Conservation (phyloP, 1,140 invertebrate species). For the Sycophaga agraensis region DNA sequence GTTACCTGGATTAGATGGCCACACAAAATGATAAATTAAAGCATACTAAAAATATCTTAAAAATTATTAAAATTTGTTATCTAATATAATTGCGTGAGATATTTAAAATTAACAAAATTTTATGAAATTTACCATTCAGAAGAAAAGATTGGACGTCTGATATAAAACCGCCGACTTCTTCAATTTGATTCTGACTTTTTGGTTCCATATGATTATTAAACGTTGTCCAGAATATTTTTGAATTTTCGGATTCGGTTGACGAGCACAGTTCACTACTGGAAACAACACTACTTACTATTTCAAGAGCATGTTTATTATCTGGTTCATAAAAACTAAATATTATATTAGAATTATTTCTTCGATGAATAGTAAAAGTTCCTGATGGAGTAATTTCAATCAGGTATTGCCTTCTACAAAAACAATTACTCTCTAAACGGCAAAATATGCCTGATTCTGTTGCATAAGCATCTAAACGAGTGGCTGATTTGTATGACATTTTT, state of each 20-base stretch:
- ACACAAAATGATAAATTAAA: too few relatives aligned
- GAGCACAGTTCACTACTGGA: slow-evolving; percentile 34
- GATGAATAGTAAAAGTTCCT: background rate
- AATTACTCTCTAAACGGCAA: slow-evolving; percentile 39
- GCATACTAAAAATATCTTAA: too few relatives aligned
- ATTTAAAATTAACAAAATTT: background rate
- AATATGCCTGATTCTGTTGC: slow-evolving; percentile 28
- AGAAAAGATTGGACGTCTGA: slow-evolving; percentile 35
- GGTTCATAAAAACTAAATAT: slow-evolving; percentile 34
- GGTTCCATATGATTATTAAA: background rate
- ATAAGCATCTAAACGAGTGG: slow-evolving; percentile 34
- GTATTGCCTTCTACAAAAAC: slow-evolving; percentile 39
- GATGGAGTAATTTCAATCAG: slow-evolving; percentile 13
- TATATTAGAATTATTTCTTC: background rate
- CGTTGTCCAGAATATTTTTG: slow-evolving; percentile 32
- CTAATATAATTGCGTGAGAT: background rate
- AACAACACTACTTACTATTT: slow-evolving; percentile 28
- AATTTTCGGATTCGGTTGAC: slow-evolving; percentile 23
- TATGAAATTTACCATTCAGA: slow-evolving; percentile 31
- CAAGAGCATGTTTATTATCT: slow-evolving; percentile 27
- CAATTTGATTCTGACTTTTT: background rate
- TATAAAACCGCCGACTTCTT: slow-evolving; percentile 33
- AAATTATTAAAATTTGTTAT: too few relatives aligned
- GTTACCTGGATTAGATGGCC: slow-evolving; percentile 29
- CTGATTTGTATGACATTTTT: slow-evolving; percentile 13